These are phyloP conservation scores for Meloe dianella DNA, from an alignment of 2,888 invertebrate genomes.

Conservation along the genomic window DNA sequence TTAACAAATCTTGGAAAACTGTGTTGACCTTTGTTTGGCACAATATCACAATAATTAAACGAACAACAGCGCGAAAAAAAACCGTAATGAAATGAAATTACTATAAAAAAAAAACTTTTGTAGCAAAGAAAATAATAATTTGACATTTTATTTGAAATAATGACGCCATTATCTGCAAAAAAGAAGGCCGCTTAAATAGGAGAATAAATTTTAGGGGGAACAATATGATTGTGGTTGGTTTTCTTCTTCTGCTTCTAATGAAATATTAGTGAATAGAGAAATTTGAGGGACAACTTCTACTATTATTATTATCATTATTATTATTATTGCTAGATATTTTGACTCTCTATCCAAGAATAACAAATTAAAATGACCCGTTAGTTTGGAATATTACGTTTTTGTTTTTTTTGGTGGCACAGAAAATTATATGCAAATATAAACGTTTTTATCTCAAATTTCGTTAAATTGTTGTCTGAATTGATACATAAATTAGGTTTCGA, in stretches of 20 bases:
- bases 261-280: neutral
- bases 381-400: neutral
- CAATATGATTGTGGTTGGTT: neutral
- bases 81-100: neutral
- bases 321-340: too few relatives aligned
- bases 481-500: conserved; percentile 1
- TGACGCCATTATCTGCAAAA: conserved; percentile 16
- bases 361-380: neutral
- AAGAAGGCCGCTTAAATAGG: neutral
- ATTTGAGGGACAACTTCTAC: neutral
- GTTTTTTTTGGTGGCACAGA: neutral
- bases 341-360: neutral
- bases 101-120: conserved; percentile 1
- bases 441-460: neutral
- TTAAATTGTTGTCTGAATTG: neutral
- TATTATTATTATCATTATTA: neutral
- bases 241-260: neutral
- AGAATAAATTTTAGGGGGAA: neutral
- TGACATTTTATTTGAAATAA: conserved; percentile 6
- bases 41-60: neutral
- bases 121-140: neutral
- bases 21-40: neutral
- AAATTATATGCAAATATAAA: neutral
- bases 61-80: neutral
- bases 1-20: neutral